Evolutionary conservation across 30 jellyfish, hydroid and myxozoan species (phyloP).

Genomic region (Cassiopea andromeda): DNA sequence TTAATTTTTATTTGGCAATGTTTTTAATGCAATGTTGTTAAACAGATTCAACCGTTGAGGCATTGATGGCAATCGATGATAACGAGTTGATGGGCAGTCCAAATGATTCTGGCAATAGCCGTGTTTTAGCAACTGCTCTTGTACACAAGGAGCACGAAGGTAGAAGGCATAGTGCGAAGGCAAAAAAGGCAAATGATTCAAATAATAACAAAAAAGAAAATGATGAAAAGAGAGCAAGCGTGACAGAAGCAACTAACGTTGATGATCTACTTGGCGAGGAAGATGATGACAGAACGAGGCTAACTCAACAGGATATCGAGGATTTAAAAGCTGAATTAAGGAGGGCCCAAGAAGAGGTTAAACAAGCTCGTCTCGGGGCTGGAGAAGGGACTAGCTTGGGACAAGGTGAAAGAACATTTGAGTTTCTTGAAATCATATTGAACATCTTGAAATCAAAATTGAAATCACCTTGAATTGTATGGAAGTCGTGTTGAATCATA

Average conservation of each 20-base stretch:
- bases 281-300: conserved; percentile 32
- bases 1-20: too few relatives aligned
- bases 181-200: not conserved
- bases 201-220: conserved; percentile 13
- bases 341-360: conserved; percentile 68
- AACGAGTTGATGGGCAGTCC: not conserved
- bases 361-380: conserved; percentile 54
- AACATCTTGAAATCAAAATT: not conserved
- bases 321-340: conserved; percentile 47
- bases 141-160: conserved; percentile 5
- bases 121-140: conserved; percentile 53
- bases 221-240: not conserved
- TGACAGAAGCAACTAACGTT: conserved; percentile 1
- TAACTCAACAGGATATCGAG: conserved; percentile 51
- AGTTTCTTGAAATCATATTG: not conserved
- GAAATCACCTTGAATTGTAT: too few relatives aligned
- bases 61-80: conserved; percentile 72
- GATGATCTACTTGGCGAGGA: conserved; percentile 46
- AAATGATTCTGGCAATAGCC: not conserved
- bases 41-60: conserved; percentile 70
- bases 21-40: too few relatives aligned
- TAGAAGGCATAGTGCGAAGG: not conserved
- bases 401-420: not conserved
- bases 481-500: too few relatives aligned
- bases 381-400: conserved; percentile 32